Conservation (phyloP, 2,113 vertebrate species). For the Stictonetta naevosa region DNA sequence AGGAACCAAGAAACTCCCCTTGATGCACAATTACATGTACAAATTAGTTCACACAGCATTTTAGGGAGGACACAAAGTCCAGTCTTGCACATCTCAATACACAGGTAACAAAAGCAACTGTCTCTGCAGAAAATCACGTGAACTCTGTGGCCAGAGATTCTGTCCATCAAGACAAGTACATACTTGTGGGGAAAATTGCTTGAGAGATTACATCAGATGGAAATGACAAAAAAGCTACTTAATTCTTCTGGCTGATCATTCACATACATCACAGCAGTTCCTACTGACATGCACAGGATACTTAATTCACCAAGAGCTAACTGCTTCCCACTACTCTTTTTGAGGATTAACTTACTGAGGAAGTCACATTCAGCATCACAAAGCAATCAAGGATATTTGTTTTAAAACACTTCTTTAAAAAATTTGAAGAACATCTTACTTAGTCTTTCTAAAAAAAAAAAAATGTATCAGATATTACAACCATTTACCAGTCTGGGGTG, state of each 20-base stretch:
- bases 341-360: not conserved
- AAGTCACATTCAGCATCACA: not conserved
- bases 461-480: not conserved
- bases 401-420: not conserved
- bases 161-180: conserved; percentile 29
- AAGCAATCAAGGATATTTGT: not conserved
- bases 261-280: conserved; percentile 83
- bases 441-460: not conserved
- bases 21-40: not conserved
- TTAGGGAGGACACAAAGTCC: not conserved
- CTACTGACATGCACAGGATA: conserved; percentile 77
- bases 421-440: not conserved
- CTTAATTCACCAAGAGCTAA: conserved; percentile 73
- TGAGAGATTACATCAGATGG: conserved; percentile 80
- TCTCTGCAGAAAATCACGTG: conserved; percentile 17
- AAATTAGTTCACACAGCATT: not conserved
- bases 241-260: conserved; percentile 86
- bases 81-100: not conserved
- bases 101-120: conserved; percentile 32
- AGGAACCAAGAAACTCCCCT: not conserved
- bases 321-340: not conserved
- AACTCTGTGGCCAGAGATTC: not conserved
- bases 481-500: not conserved
- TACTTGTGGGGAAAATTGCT: conserved; percentile 79
- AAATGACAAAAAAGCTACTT: conserved; percentile 86